Percentiles rank a stretch among this genome's conserved stretches.
phyloP scores from a whole-genome alignment of 2,113 vertebrate genomes.

The Callithrix jacchus region DNA sequence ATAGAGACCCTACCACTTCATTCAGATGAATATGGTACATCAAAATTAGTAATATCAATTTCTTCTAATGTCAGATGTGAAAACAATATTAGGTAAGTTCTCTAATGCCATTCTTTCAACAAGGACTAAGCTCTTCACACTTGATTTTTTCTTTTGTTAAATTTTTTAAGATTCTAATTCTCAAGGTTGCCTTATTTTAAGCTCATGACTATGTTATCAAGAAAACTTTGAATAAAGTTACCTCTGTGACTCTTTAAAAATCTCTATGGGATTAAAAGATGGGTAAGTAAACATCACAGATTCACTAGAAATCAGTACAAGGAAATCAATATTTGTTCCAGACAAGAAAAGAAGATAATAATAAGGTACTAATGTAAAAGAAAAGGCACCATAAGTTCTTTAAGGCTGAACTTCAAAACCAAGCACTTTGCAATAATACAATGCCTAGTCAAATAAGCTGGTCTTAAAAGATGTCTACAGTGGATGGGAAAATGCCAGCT shows the following conservation, averaged over 20 bases:
- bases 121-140: background rate
- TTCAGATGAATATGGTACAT: background rate
- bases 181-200: background rate
- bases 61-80: background rate
- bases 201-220: background rate
- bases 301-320: background rate
- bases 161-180: conserved; percentile 42
- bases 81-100: background rate
- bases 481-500: conserved; percentile 52
- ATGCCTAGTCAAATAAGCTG: conserved; percentile 44
- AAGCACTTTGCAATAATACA: conserved; percentile 60
- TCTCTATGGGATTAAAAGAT: background rate
- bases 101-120: background rate
- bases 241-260: background rate
- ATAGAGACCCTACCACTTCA: background rate
- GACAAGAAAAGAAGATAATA: background rate
- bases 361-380: background rate
- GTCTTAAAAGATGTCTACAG: conserved; percentile 46
- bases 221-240: conserved; percentile 10
- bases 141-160: background rate
- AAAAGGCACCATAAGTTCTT: conserved; percentile 5
- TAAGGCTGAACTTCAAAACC: conserved; percentile 18
- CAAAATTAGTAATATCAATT: background rate
- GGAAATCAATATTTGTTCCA: conserved; percentile 4
- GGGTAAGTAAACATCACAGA: background rate